Evolutionary conservation across 2,113 vertebrate genomes (phyloP).

Genomic region (Actinemys pallida): DNA sequence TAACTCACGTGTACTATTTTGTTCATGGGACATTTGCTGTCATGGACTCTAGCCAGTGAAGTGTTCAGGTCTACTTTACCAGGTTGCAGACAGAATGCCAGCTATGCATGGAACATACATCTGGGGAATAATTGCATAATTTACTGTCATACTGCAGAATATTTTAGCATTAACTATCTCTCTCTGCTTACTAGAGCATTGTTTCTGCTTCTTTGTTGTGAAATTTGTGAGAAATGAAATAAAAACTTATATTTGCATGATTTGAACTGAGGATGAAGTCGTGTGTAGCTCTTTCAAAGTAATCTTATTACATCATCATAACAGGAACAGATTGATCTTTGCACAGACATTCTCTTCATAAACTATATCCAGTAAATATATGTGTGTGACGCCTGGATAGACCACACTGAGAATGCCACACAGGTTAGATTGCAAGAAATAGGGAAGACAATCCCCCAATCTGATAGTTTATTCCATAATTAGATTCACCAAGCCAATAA

Average conservation of each 20-base stretch:
- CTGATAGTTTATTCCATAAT: too few species aligned
- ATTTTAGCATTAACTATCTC: neutral
- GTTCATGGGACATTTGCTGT: neutral
- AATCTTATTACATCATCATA: neutral
- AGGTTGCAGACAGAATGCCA: neutral
- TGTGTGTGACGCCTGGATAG: too few species aligned
- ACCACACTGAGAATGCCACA: too few species aligned
- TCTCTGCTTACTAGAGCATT: neutral
- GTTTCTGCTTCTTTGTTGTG: fast-evolving
- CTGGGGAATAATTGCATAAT: neutral
- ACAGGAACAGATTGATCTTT: neutral
- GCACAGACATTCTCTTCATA: neutral
- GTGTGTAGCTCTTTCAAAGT: neutral
- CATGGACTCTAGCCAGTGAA: neutral
- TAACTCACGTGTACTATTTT: fast-evolving
- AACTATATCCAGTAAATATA: too few species aligned
- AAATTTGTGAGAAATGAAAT: neutral
- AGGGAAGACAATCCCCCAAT: too few species aligned
- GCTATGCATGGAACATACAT: fast-evolving
- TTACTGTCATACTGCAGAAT: fast-evolving
- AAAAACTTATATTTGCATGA: neutral
- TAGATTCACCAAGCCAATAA: too few species aligned
- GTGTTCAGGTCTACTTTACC: fast-evolving
- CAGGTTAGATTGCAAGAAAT: too few species aligned
- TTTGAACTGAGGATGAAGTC: too few species aligned